Percentiles rank a stretch among this genome's conserved stretches.
Evolutionary conservation across 2,113 vertebrate genomes (phyloP).

Genomic region (Fukomys damarensis): DNA sequence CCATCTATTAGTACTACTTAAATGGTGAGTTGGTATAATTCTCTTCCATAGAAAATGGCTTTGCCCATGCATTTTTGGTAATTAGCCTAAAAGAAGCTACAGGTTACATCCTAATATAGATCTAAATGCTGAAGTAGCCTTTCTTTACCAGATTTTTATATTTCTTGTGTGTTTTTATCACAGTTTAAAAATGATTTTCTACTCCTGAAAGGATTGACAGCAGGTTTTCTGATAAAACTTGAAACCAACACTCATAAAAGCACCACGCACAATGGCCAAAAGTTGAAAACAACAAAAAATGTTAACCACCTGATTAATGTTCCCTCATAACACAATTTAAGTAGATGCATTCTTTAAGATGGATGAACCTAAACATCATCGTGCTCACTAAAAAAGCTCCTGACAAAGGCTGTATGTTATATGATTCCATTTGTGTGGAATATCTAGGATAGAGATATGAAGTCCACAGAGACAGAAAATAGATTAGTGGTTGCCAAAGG

Average conservation of each 20-base stretch:
- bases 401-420: no score
- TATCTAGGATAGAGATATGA: background rate
- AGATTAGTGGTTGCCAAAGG: background rate
- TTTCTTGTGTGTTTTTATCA: background rate
- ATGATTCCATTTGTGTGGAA: background rate
- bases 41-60: background rate
- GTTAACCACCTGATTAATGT: background rate
- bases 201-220: background rate
- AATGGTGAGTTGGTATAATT: background rate
- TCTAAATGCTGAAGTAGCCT: background rate
- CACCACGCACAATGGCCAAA: background rate
- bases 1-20: background rate
- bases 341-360: background rate
- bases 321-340: background rate
- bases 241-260: background rate
- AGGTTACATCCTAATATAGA: background rate
- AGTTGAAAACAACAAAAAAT: background rate
- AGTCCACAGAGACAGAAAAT: background rate
- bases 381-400: background rate
- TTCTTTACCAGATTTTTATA: background rate
- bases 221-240: background rate
- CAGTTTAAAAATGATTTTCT: background rate
- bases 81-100: background rate
- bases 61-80: background rate
- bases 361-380: background rate